These are phyloP conservation scores for Pachypeltis micranthus DNA, from an alignment of 1,140 invertebrate species.

Conservation along the genomic window DNA sequence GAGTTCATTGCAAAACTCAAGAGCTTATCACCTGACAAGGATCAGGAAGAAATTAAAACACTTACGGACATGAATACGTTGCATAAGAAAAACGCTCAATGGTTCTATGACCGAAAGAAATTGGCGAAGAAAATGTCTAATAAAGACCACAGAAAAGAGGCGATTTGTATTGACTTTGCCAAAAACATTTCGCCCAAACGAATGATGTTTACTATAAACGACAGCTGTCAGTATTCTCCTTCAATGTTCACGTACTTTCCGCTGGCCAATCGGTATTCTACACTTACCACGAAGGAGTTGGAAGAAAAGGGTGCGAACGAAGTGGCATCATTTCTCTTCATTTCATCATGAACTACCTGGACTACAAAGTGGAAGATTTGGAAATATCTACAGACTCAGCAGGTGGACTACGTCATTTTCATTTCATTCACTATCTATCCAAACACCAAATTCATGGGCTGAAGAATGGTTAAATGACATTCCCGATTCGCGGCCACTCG, in stretches of 20 bases:
- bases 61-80: background rate
- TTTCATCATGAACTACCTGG: slow-evolving; percentile 17
- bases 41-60: background rate
- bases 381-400: too few species aligned
- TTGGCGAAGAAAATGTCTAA: background rate
- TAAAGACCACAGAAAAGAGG: slow-evolving; percentile 13
- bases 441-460: too few species aligned
- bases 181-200: slow-evolving; percentile 21
- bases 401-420: too few species aligned
- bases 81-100: slow-evolving; percentile 17
- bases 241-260: slow-evolving; percentile 23
- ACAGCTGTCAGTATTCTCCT: slow-evolving; percentile 21
- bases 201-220: slow-evolving; percentile 25
- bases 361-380: too few species aligned
- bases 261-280: slow-evolving; percentile 19
- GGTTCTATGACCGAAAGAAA: slow-evolving; percentile 20
- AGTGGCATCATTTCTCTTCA: slow-evolving; percentile 15
- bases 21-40: too few species aligned
- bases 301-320: slow-evolving; percentile 19
- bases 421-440: too few species aligned
- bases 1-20: too few species aligned
- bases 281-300: slow-evolving; percentile 21
- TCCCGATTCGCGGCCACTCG: too few species aligned
- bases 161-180: slow-evolving; percentile 21
- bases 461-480: too few species aligned